Base-by-base conservation (phyloP, 2,113 vertebrate species). In the Gymnorhina tibicen region DNA sequence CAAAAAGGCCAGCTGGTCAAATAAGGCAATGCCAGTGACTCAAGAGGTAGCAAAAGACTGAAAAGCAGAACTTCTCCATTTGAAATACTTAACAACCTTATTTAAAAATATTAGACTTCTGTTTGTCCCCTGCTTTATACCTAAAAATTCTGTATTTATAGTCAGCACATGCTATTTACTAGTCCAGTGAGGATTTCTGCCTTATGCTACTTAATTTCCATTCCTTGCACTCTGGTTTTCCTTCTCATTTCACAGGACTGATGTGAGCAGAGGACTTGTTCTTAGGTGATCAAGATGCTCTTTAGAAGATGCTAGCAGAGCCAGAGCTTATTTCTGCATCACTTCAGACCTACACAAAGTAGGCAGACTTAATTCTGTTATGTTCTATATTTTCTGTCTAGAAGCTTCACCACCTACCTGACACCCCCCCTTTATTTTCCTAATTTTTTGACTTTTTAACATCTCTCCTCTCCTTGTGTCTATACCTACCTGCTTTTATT, bases 401-500 rank as follows among this genome's bases (percentile, higher is more conserved):
- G n/a, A 85, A 77, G 59, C 37, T 37, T 35, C 19, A 73, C 5
- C 9, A 26, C 3, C 11, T 10, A 56, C 50, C 19, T 46, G 19
- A 46, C 2, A 52, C 4, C 0, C 3, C 7, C 5, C 11, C 28
- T 18, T 46, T 23, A n/a, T 47, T 35, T 39, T 60, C 10, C 12
- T 49, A 2, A 9, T 16, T 35, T 37, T 70, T 67, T 24, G 3
- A 33, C 23, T 66, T 77, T 59, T 78, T 68, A 85, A 16, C 4
- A 86, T 39, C 17, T 60, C 27, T 76, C 22, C 4, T 75, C 16
- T 41, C 26, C 19, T 23, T 74, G 13, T 24, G 6, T 52, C 81
- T 59, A 28, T 8, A 52, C 11, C 37, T 35, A 52, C 22, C 22
- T 41, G 18, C 5, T 86, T 92, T 86, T 80, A 30, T 68, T 85